Conservation (phyloP, 2,797 vertebrate species). For the Pteropus rufus region DNA sequence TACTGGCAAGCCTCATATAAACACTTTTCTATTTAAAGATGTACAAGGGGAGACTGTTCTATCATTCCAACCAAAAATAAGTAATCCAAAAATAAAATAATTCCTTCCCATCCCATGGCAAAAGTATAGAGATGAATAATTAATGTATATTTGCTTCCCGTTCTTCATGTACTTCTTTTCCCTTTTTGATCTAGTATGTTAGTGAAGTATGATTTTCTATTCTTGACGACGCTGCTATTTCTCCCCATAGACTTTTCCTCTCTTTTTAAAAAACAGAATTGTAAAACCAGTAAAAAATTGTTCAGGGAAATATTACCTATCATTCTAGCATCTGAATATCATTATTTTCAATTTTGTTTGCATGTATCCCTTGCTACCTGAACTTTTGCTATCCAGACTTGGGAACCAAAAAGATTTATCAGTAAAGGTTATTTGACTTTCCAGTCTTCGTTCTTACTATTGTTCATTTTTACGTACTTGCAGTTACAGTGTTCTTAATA, state of each 20-base stretch:
- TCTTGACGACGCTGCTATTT: not conserved
- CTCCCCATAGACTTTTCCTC: not conserved
- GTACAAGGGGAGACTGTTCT: not conserved
- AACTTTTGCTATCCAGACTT: not conserved
- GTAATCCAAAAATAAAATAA: constrained; percentile 25
- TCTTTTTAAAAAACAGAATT: not conserved
- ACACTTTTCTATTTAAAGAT: not conserved
- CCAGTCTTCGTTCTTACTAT: not conserved
- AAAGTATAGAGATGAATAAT: not conserved
- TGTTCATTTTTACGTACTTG: not conserved
- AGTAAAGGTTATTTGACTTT: not conserved
- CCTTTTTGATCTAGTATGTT: not conserved
- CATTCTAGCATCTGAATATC: not conserved
- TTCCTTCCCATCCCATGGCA: not conserved
- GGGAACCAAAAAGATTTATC: not conserved
- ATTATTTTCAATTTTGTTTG: constrained; percentile 11
- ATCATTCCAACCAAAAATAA: constrained; percentile 31
- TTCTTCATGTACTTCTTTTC: not conserved
- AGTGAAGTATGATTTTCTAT: not conserved
- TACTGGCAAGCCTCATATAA: not conserved
- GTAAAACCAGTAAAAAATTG: not conserved
- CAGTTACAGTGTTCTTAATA: not conserved
- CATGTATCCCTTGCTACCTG: not conserved
- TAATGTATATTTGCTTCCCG: not conserved
- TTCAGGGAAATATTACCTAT: not conserved